Percentiles rank a stretch among this genome's conserved stretches.
Conservation (phyloP, 2,888 invertebrate species). For the Drosophila pegasa region DNA sequence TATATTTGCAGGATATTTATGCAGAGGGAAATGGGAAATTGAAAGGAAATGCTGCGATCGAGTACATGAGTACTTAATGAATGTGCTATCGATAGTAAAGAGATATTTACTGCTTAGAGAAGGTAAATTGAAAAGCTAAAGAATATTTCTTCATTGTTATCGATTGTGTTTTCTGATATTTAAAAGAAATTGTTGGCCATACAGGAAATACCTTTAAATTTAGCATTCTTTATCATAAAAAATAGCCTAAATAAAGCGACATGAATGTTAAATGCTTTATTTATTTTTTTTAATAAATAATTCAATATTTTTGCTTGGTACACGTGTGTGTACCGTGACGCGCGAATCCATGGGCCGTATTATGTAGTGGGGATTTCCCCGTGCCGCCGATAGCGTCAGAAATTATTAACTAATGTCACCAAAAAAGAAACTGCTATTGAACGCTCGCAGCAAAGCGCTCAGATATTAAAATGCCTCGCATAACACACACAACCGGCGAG, state of each 20-base stretch:
- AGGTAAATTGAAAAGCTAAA: not conserved
- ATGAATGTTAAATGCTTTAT: not conserved
- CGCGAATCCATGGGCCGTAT: constrained; percentile 5
- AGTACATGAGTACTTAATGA: not conserved
- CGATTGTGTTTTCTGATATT: not conserved
- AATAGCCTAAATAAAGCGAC: not conserved
- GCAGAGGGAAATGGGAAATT: too few relatives aligned
- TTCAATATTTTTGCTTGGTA: constrained; percentile 4
- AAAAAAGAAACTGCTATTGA: constrained; percentile 18
- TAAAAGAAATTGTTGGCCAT: not conserved
- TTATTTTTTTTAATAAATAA: not conserved
- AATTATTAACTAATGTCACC: constrained; percentile 37
- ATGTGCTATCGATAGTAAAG: not conserved
- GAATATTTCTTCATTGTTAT: not conserved
- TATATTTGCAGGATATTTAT: too few relatives aligned
- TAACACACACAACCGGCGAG: constrained; percentile 6
- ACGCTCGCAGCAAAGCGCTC: constrained; percentile 12
- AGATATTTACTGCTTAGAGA: not conserved
- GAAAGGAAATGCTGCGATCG: too few relatives aligned
- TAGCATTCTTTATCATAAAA: too few relatives aligned
- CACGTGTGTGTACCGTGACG: constrained; percentile 27
- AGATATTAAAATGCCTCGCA: constrained; percentile 28
- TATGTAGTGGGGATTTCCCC: constrained; percentile 42
- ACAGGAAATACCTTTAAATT: not conserved
- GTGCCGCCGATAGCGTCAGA: constrained; percentile 10